Percentiles rank a stretch among this genome's conserved stretches.
phyloP scores from a whole-genome alignment of 2,113 vertebrate genomes.

The Anser brachyrhynchus region DNA sequence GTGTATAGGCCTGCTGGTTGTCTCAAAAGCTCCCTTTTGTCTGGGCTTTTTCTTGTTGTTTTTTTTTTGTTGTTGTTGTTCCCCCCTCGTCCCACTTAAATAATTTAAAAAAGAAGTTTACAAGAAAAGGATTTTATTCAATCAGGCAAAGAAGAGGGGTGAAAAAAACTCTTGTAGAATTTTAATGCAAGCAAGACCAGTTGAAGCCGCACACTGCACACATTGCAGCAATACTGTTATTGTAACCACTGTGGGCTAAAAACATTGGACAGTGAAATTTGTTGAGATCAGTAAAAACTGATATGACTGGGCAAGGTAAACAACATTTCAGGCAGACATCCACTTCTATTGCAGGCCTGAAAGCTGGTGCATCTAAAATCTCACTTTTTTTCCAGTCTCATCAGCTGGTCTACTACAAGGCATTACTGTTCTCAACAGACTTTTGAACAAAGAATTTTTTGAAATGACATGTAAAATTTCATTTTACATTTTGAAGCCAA shows the following conservation, averaged over 20 bases:
- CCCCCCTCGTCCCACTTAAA: neutral
- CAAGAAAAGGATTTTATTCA: neutral
- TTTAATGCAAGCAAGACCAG: neutral
- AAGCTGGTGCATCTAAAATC: neutral
- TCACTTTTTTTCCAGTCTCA: neutral
- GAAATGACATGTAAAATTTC: neutral
- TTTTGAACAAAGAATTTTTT: neutral
- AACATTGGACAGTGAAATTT: neutral
- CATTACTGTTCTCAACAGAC: neutral
- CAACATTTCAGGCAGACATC: neutral
- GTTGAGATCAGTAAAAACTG: neutral
- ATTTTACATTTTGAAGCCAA: neutral
- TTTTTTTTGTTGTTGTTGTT: neutral
- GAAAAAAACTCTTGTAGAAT: neutral
- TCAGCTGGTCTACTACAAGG: neutral
- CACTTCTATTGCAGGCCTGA: neutral
- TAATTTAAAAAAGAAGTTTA: neutral
- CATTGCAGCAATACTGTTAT: neutral
- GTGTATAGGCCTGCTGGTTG: neutral
- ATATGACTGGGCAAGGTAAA: neutral
- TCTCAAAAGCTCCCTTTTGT: neutral
- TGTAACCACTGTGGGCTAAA: too few relatives aligned
- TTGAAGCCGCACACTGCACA: rapidly evolving
- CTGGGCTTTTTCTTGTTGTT: neutral
- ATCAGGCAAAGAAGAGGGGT: neutral